Evolutionary conservation across 2,888 invertebrate species (phyloP).

Genomic region (Ptycholaimellus sp.): DNA sequence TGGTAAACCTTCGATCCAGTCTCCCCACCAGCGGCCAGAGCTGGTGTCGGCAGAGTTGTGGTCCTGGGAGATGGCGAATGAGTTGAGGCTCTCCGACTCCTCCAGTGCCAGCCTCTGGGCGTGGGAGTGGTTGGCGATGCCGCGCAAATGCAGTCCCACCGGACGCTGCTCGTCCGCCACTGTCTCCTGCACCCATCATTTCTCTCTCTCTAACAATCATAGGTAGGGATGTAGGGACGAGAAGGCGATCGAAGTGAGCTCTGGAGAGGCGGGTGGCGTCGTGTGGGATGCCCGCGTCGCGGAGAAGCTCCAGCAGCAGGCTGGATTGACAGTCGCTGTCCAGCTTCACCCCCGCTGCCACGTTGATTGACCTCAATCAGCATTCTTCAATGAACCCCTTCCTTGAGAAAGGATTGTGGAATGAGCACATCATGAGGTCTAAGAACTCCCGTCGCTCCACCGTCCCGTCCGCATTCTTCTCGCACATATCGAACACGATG

Average conservation of each 20-base stretch:
- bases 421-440: conserved; percentile 54
- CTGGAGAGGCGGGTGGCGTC: conserved; percentile 9
- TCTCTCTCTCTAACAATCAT: neutral
- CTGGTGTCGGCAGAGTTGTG: no score
- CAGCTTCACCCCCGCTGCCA: conserved; percentile 19
- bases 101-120: no score
- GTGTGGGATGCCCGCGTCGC: conserved; percentile 3
- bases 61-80: conserved; percentile 16
- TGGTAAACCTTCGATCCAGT: no score
- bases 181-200: neutral
- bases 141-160: conserved; percentile 20
- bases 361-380: conserved; percentile 15
- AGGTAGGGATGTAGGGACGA: conserved; percentile 10
- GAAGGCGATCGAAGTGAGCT: conserved; percentile 20
- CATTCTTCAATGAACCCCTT: neutral
- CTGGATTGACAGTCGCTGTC: conserved; percentile 10
- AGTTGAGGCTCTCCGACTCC: conserved; percentile 17
- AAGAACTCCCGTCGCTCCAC: conserved; percentile 76
- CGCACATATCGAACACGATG: conserved; percentile 91
- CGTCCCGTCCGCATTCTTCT: conserved; percentile 71
- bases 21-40: no score
- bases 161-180: conserved; percentile 14
- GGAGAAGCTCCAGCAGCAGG: conserved; percentile 9
- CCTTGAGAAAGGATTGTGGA: neutral
- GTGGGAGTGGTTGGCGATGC: no score